Conservation (phyloP, 1,140 invertebrate species). For the Drosophila tsacasi region DNA sequence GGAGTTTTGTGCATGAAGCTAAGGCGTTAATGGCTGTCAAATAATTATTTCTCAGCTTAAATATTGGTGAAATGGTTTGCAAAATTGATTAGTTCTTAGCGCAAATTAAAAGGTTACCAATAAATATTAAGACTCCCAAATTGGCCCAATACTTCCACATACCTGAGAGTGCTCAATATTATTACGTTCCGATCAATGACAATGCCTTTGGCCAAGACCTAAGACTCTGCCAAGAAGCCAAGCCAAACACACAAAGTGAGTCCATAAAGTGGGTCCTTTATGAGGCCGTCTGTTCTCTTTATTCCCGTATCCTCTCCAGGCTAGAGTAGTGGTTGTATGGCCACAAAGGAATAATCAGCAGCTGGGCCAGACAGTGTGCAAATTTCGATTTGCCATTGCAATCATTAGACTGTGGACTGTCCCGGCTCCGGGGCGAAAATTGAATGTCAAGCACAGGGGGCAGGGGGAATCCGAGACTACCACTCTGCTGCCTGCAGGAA, state of each 20-base stretch:
- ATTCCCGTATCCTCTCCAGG: conserved; percentile 17
- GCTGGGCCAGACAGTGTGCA: conserved; percentile 14
- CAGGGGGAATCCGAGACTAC: conserved; percentile 11
- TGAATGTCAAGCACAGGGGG: conserved; percentile 44
- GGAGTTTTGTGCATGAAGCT: conserved; percentile 3
- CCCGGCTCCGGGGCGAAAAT: conserved; percentile 16
- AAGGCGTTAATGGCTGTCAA: conserved; percentile 3
- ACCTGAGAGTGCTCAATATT: background rate
- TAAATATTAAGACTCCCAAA: background rate
- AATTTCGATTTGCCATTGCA: conserved; percentile 36
- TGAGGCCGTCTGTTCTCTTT: conserved; percentile 42
- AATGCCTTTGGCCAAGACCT: background rate
- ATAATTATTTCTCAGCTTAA: background rate
- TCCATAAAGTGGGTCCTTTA: conserved; percentile 17
- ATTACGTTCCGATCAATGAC: background rate
- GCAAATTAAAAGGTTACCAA: background rate
- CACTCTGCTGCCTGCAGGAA: conserved; percentile 25
- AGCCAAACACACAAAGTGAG: background rate
- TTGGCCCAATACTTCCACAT: background rate
- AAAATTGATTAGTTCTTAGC: no score
- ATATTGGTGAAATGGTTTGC: background rate
- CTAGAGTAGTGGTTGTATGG: background rate
- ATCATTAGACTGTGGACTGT: conserved; percentile 28
- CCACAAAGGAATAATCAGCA: conserved; percentile 41
- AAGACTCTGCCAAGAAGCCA: background rate